phyloP scores from a whole-genome alignment of 2,888 invertebrate genomes.

The Hecatera dysodea region DNA sequence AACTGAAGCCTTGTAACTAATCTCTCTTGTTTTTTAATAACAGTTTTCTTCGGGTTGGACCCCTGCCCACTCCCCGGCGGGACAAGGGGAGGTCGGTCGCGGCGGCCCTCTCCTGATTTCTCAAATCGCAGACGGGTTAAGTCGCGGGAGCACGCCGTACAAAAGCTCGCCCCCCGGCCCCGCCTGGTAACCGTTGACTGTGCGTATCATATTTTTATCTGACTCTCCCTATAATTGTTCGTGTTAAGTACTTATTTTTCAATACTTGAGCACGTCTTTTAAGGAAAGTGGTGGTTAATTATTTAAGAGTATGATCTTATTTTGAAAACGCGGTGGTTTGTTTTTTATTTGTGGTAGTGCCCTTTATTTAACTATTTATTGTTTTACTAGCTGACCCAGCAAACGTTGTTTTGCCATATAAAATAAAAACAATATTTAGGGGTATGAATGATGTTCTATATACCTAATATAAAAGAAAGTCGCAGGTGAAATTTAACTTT shows the following conservation, averaged over 20 bases:
- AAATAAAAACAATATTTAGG: too few relatives aligned
- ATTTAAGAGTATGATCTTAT: neutral
- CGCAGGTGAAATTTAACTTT: too few relatives aligned
- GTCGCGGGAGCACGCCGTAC: slow-evolving; percentile 71
- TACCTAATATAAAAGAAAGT: too few relatives aligned
- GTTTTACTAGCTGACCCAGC: too few relatives aligned
- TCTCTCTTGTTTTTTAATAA: slow-evolving; percentile 86
- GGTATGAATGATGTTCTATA: too few relatives aligned
- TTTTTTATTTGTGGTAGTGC: too few relatives aligned
- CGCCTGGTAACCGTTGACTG: slow-evolving; percentile 67
- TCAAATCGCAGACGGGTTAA: slow-evolving; percentile 88
- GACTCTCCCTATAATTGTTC: slow-evolving; percentile 61
- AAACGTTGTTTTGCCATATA: too few relatives aligned
- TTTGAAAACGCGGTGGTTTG: neutral
- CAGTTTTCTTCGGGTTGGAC: slow-evolving; percentile 83
- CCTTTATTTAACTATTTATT: neutral
- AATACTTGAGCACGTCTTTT: slow-evolving; percentile 33
- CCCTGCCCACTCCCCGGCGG: slow-evolving; percentile 78
- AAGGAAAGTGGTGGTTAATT: slow-evolving; percentile 19
- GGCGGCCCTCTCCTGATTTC: slow-evolving; percentile 83
- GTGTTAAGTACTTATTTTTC: slow-evolving; percentile 49
- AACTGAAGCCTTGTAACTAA: slow-evolving; percentile 82
- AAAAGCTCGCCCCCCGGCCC: slow-evolving; percentile 70
- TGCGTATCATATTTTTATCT: slow-evolving; percentile 64
- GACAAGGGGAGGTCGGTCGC: slow-evolving; percentile 67